Conservation (phyloP, 2,888 invertebrate genomes). For the Perizoma flavofasciatum region DNA sequence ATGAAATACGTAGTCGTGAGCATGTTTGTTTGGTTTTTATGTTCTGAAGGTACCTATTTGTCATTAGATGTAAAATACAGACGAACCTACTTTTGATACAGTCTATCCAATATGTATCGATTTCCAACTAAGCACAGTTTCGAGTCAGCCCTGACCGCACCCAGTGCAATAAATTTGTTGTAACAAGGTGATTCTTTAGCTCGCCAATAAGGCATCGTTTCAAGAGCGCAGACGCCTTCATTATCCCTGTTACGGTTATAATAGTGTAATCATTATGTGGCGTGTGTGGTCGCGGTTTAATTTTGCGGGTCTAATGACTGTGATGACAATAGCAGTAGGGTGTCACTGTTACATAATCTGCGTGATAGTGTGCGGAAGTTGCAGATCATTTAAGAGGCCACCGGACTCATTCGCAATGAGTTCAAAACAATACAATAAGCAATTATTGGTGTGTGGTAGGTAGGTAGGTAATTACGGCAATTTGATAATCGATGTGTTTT, state of each 20-base stretch:
- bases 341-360: constrained; percentile 30
- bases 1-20: no score
- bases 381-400: constrained; percentile 59
- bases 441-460: constrained; percentile 39
- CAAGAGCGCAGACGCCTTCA: constrained; percentile 36
- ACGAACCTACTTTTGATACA: background rate
- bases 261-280: constrained; percentile 36
- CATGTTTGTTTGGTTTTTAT: no score
- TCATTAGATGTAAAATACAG: constrained; percentile 7
- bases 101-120: constrained; percentile 33
- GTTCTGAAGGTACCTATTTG: background rate
- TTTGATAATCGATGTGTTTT: constrained; percentile 19
- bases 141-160: constrained; percentile 37
- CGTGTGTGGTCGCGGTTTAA: constrained; percentile 39
- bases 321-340: constrained; percentile 54
- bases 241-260: constrained; percentile 33
- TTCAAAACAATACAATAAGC: constrained; percentile 53
- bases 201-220: constrained; percentile 33
- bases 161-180: constrained; percentile 36
- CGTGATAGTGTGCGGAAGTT: constrained; percentile 46
- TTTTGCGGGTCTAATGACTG: constrained; percentile 53
- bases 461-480: constrained; percentile 25
- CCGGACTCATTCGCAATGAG: constrained; percentile 56
- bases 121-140: constrained; percentile 36
- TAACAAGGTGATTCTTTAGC: constrained; percentile 36